These are phyloP conservation scores for Cataglyphis hispanica DNA, from an alignment of 1,140 invertebrate genomes.

Conservation along the genomic window DNA sequence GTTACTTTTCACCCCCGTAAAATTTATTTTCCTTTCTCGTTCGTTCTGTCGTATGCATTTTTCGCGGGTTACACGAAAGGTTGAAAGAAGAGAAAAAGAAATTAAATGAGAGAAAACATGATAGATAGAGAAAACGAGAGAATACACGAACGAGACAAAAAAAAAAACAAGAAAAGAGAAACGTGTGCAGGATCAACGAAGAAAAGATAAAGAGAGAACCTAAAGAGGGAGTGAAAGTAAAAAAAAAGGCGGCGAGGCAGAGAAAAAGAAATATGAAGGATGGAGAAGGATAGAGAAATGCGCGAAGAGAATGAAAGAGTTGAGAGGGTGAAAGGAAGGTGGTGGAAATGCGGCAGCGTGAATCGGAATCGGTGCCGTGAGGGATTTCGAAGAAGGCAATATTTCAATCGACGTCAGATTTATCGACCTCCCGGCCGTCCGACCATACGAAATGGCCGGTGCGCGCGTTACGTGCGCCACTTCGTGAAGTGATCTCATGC, in stretches of 20 bases:
- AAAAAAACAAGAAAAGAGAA: not conserved
- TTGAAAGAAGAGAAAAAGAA: not conserved
- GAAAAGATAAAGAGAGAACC: not conserved
- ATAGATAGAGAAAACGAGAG: slow-evolving; percentile 39
- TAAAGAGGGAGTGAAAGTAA: not conserved
- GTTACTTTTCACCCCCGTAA: slow-evolving; percentile 65
- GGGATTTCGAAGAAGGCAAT: slow-evolving; percentile 76
- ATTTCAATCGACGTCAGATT: slow-evolving; percentile 77
- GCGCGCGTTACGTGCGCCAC: slow-evolving; percentile 73
- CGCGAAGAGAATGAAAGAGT: not conserved
- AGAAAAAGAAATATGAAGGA: slow-evolving; percentile 11
- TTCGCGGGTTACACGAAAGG: slow-evolving; percentile 25
- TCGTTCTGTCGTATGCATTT: slow-evolving; percentile 48
- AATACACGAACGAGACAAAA: not conserved
- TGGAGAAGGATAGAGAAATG: slow-evolving; percentile 23
- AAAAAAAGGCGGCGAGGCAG: not conserved
- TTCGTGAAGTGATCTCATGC: slow-evolving; percentile 64
- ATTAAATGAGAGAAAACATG: slow-evolving; percentile 12
- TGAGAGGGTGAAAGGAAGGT: slow-evolving; percentile 22
- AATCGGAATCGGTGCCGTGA: slow-evolving; percentile 68
- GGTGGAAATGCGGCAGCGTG: slow-evolving; percentile 23
- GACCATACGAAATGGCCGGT: slow-evolving; percentile 71
- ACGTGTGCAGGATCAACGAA: slow-evolving; percentile 23
- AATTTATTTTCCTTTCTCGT: slow-evolving; percentile 69
- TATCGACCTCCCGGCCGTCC: slow-evolving; percentile 66